Evolutionary conservation across 2,888 invertebrate species (phyloP), one percentile per base, ranked within the genome.

Genomic region (Sesamia inferens): DNA sequence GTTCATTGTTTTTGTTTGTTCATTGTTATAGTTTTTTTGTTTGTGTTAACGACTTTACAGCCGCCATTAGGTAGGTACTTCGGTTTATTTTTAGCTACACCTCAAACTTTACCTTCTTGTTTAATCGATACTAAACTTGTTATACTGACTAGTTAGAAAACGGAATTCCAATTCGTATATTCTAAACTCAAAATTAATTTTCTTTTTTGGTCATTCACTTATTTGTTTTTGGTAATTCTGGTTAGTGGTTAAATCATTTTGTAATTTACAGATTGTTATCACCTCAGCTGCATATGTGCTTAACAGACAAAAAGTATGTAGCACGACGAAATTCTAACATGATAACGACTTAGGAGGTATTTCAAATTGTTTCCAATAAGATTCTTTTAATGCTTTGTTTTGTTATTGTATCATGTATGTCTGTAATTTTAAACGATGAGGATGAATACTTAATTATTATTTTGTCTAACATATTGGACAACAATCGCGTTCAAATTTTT

Each of bases 1-100:
- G 78, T 63, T 71, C 64, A 78, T 83, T 83, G 84, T 82, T 68
- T 51, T 83, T 83, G 84, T 82, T 68, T 51, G 39, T 39, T 39
- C 39, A 39, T 39, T 39, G 39, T 39, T n/a, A 44, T 61, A 63
- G n/a, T 58, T 68, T 68, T n/a, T 63, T 55, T 65, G 74, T 67
- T 79, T 72, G 57, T 72, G 64, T 47, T 74, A 58, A 65, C n/a
- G 61, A 47, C 47, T 74, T 73, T 59, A 68, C 55, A 44, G 39
- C 8, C 58, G 44, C 59, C 69, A 69, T 69, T 31, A 19, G 14
- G 5, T 31, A 19, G 14, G 5, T 31, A 70, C 44, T 61, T 31
- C 1, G 51, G 31, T 58, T 66, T 51, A 76, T 69, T 79, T 58
- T 47, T 55, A 66, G 11, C 39, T 48, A 31, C 13, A 13, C n/a